Evolutionary conservation across 2,113 vertebrate species (phyloP).

Genomic region (Paracanthobrama guichenoti): DNA sequence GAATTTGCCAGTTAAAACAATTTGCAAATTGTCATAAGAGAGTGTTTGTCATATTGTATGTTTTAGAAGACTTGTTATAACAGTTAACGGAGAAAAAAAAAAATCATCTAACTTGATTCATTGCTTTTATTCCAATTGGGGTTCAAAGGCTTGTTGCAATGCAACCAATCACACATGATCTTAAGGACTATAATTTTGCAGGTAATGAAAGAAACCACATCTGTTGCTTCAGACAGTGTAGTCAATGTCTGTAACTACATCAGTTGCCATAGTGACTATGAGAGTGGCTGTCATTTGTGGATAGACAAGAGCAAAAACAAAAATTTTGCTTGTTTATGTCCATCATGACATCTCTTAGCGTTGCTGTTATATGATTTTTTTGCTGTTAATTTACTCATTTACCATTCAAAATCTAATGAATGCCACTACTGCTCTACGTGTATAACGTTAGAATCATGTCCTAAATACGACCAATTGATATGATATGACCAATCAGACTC

Average conservation of each 20-base stretch:
- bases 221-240: neutral
- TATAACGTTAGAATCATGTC: neutral
- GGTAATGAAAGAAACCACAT: neutral
- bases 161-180: neutral
- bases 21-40: too few relatives aligned
- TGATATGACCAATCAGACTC: neutral
- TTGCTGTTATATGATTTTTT: neutral
- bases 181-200: neutral
- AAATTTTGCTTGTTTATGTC: neutral
- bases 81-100: too few relatives aligned
- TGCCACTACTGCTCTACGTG: neutral
- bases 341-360: neutral
- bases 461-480: neutral
- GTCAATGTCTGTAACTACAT: neutral
- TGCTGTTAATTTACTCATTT: neutral
- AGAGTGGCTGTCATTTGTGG: neutral
- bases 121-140: too few relatives aligned
- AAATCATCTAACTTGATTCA: too few relatives aligned
- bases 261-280: slow-evolving; percentile 15
- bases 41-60: too few relatives aligned
- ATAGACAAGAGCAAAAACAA: neutral
- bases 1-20: too few relatives aligned
- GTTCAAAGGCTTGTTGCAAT: neutral
- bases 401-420: neutral
- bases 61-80: too few relatives aligned